These are phyloP conservation scores for Acronicta psi DNA, from an alignment of 2,888 invertebrate genomes.

Conservation along the genomic window DNA sequence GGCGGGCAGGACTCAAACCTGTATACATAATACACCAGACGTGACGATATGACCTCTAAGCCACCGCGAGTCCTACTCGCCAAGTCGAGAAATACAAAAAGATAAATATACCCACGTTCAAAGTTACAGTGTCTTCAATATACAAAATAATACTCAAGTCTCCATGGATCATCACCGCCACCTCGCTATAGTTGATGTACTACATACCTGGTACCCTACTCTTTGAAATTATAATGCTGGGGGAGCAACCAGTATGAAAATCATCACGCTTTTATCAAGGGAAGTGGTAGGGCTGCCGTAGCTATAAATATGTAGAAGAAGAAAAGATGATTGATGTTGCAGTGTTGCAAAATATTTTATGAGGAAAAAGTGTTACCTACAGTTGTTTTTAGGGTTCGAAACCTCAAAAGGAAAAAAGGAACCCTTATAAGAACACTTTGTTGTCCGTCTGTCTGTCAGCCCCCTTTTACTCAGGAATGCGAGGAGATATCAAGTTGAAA, in stretches of 20 bases:
- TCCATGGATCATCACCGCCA: constrained; percentile 71
- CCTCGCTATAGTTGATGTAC: constrained; percentile 60
- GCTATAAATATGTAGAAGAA: constrained; percentile 11
- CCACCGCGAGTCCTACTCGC: too few species aligned
- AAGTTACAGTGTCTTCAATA: constrained; percentile 55
- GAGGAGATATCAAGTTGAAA: too few species aligned
- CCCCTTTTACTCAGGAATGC: too few species aligned
- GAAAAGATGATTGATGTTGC: constrained; percentile 36
- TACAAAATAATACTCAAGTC: constrained; percentile 70
- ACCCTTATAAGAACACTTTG: too few species aligned
- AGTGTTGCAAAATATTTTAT: not conserved
- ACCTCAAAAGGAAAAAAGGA: too few species aligned
- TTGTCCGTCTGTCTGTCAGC: too few species aligned
- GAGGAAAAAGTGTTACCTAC: not conserved
- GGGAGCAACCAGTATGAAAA: constrained; percentile 71
- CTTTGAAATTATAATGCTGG: constrained; percentile 60
- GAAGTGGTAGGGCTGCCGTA: constrained; percentile 43
- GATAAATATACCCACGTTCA: constrained; percentile 42
- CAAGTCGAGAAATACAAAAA: too few species aligned
- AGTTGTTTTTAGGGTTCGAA: too few species aligned
- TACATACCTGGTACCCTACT: constrained; percentile 59
- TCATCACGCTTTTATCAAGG: constrained; percentile 68
- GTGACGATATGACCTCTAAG: too few species aligned
- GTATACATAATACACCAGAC: too few species aligned
- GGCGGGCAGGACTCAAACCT: too few species aligned